phyloP scores from a whole-genome alignment of 1,140 invertebrate genomes.

The Danaus melanippus region DNA sequence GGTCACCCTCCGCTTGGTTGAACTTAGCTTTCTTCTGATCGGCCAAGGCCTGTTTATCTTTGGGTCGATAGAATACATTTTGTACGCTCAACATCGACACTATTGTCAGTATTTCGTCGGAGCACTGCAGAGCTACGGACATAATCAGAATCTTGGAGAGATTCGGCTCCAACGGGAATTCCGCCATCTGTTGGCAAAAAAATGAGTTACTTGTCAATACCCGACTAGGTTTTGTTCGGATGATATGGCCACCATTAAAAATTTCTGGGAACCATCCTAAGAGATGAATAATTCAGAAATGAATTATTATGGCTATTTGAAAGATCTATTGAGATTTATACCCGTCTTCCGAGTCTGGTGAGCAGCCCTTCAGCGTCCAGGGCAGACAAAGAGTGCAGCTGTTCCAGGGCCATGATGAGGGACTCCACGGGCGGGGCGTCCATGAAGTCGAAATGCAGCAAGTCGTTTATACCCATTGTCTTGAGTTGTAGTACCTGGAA shows the following conservation, averaged over 20 bases:
- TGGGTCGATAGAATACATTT: conserved; percentile 97
- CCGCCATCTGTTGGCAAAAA: conserved; percentile 87
- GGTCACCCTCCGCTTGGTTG: conserved; percentile 98
- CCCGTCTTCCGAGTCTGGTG: conserved; percentile 91
- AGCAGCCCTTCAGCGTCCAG: conserved; percentile 97
- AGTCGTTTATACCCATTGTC: conserved; percentile 99
- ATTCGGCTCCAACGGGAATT: conserved; percentile 98
- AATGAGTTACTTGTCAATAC: too few relatives aligned
- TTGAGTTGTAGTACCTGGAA: conserved; percentile 88
- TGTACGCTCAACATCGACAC: conserved; percentile 99
- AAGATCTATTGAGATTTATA: conserved; percentile 44
- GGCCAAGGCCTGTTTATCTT: conserved; percentile 98
- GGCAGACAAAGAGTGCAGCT: conserved; percentile 96
- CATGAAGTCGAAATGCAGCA: conserved; percentile 99
- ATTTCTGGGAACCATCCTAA: too few relatives aligned
- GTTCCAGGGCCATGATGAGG: conserved; percentile 97
- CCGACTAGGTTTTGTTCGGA: too few relatives aligned
- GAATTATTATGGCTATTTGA: neutral
- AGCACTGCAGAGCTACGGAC: conserved; percentile 98
- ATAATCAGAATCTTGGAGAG: conserved; percentile 99
- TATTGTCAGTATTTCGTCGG: conserved; percentile 98
- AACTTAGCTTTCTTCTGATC: conserved; percentile 99
- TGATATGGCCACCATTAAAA: too few relatives aligned
- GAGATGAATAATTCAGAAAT: too few relatives aligned
- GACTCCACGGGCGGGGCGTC: conserved; percentile 98